Evolutionary conservation across 2,888 invertebrate species (phyloP).

Genomic region (Marronus borbonicus): DNA sequence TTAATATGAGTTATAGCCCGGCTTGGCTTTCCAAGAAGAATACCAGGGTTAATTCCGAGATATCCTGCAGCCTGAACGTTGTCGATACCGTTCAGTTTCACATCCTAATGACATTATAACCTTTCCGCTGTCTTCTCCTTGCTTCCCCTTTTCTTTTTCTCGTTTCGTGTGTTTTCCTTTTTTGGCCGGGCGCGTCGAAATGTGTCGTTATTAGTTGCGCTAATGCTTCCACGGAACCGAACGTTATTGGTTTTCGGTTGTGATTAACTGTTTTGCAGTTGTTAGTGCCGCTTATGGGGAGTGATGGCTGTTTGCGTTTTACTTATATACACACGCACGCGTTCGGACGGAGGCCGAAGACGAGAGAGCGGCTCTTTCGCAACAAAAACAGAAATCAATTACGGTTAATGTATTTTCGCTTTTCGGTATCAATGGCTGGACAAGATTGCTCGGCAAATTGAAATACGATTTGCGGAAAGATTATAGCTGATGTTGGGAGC

Average conservation of each 20-base stretch:
- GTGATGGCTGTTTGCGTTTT: neutral
- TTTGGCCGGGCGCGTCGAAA: slow-evolving; percentile 10
- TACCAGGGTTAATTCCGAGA: slow-evolving; percentile 65
- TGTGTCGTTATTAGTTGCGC: slow-evolving; percentile 35
- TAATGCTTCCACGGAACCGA: slow-evolving; percentile 13
- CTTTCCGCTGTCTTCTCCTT: slow-evolving; percentile 16
- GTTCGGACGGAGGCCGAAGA: neutral
- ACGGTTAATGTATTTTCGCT: slow-evolving; percentile 30
- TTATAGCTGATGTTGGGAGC: neutral
- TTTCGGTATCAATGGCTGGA: neutral
- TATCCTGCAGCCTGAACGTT: slow-evolving; percentile 50
- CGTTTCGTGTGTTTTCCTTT: neutral
- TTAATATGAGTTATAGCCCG: slow-evolving; percentile 63
- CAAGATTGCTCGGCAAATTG: slow-evolving; percentile 18
- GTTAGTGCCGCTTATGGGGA: slow-evolving; percentile 21
- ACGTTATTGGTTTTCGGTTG: slow-evolving; percentile 42
- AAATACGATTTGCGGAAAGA: neutral
- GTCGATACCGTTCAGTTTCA: neutral
- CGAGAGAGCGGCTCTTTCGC: neutral
- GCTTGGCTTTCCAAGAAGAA: slow-evolving; percentile 56
- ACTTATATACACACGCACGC: too few species aligned
- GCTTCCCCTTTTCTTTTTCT: neutral
- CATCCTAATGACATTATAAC: slow-evolving; percentile 59
- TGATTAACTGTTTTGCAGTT: slow-evolving; percentile 42
- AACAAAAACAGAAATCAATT: slow-evolving; percentile 26